These are phyloP conservation scores for Notiomystis cincta DNA, from an alignment of 2,113 vertebrate genomes.

Conservation along the genomic window DNA sequence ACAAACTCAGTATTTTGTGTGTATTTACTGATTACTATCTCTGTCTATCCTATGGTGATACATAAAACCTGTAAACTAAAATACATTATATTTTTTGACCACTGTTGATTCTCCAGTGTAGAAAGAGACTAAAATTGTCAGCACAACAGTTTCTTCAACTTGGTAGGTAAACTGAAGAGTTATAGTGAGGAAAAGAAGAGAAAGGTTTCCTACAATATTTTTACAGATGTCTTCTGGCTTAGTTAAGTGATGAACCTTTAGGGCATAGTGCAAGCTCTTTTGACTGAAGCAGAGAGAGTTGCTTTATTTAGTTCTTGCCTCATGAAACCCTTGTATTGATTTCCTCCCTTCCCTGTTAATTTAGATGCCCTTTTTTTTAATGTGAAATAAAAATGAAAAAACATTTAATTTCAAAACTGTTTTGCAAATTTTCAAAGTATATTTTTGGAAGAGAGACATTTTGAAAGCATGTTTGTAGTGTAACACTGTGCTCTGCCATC, in stretches of 20 bases:
- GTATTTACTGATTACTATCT: background rate
- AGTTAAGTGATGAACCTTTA: background rate
- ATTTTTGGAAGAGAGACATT: background rate
- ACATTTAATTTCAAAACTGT: background rate
- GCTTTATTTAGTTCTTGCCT: background rate
- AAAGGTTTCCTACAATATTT: background rate
- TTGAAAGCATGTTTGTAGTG: background rate
- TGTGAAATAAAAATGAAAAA: fast-evolving
- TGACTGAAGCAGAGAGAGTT: background rate
- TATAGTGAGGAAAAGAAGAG: background rate
- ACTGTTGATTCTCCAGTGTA: background rate
- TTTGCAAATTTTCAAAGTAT: background rate
- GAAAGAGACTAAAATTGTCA: background rate
- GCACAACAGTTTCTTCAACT: background rate
- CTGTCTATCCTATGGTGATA: background rate
- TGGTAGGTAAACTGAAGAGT: background rate
- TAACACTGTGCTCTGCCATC: background rate
- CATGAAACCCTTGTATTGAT: background rate
- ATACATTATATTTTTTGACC: background rate
- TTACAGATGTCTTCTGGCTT: background rate
- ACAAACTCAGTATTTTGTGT: background rate
- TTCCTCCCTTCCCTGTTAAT: background rate
- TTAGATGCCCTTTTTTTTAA: background rate
- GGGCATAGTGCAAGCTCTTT: background rate
- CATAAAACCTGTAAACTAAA: background rate